Evolutionary conservation across 1,140 invertebrate species (phyloP).

Genomic region (Drosophila persimilis): DNA sequence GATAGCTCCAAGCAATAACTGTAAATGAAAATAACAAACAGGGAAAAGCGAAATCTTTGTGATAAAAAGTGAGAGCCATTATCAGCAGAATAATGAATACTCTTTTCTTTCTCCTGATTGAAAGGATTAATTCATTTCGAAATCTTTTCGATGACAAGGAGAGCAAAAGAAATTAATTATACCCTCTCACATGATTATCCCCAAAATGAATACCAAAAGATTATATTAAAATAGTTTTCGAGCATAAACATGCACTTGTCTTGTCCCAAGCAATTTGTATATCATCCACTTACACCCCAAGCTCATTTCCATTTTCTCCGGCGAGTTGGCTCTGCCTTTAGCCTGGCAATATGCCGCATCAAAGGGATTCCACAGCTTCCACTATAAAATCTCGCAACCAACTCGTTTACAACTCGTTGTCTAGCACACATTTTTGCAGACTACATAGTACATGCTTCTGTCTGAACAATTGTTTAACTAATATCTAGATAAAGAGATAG

Average conservation of each 20-base stretch:
- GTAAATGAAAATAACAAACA: slow-evolving; percentile 41
- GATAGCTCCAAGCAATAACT: slow-evolving; percentile 18
- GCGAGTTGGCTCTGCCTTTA: no score
- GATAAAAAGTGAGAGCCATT: not conserved
- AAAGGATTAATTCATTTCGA: no score
- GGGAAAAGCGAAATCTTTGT: not conserved
- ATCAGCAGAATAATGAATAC: not conserved
- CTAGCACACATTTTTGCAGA: slow-evolving; percentile 41
- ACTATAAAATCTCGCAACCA: slow-evolving; percentile 35
- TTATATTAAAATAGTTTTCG: no score
- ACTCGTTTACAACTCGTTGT: slow-evolving; percentile 25
- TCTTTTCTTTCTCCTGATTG: not conserved
- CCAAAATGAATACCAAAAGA: not conserved
- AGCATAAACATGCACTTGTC: no score
- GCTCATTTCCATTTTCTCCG: not conserved
- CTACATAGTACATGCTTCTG: not conserved
- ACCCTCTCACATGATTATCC: not conserved
- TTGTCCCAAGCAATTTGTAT: no score
- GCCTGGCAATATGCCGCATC: not conserved
- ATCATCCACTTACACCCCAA: no score
- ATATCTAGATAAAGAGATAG: not conserved
- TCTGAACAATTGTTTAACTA: not conserved
- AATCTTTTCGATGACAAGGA: no score
- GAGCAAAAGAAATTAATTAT: no score
- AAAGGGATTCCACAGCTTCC: slow-evolving; percentile 7